phyloP scores from a whole-genome alignment of 2,797 vertebrate species.

The Xyrichtys novacula region DNA sequence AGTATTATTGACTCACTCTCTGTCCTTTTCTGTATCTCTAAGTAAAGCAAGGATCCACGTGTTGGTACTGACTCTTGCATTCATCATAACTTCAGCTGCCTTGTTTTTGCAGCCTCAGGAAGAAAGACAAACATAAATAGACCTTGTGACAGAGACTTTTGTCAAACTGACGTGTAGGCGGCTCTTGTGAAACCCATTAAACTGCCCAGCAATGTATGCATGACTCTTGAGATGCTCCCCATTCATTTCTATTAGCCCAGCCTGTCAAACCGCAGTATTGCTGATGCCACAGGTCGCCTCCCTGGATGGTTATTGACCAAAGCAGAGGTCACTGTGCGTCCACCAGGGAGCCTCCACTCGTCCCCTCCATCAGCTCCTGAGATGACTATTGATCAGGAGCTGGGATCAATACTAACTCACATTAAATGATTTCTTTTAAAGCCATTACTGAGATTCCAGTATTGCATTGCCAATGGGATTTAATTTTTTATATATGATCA shows the following conservation, averaged over 20 bases:
- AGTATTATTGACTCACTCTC: no score
- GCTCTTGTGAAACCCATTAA: not conserved
- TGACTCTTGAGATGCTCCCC: not conserved
- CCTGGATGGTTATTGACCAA: not conserved
- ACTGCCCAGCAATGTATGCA: not conserved
- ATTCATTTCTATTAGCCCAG: not conserved
- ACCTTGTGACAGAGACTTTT: not conserved
- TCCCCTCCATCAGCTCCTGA: slow-evolving; percentile 17
- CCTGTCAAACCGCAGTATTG: not conserved
- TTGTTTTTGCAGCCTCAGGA: no score
- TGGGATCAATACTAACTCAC: slow-evolving; percentile 38
- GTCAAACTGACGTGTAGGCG: no score
- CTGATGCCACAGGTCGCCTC: not conserved
- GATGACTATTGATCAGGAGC: slow-evolving; percentile 47
- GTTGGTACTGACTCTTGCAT: no score
- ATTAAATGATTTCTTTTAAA: slow-evolving; percentile 41
- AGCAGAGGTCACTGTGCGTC: slow-evolving; percentile 16
- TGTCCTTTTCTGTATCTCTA: no score
- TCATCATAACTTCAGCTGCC: no score
- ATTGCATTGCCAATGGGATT: not conserved
- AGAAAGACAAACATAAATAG: not conserved
- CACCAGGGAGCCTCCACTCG: not conserved
- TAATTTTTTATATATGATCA: slow-evolving; percentile 21
- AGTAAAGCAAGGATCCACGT: no score
- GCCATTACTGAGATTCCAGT: not conserved